phyloP scores from a whole-genome alignment of 2,113 vertebrate genomes.

The Cephalopholis sonnerati region DNA sequence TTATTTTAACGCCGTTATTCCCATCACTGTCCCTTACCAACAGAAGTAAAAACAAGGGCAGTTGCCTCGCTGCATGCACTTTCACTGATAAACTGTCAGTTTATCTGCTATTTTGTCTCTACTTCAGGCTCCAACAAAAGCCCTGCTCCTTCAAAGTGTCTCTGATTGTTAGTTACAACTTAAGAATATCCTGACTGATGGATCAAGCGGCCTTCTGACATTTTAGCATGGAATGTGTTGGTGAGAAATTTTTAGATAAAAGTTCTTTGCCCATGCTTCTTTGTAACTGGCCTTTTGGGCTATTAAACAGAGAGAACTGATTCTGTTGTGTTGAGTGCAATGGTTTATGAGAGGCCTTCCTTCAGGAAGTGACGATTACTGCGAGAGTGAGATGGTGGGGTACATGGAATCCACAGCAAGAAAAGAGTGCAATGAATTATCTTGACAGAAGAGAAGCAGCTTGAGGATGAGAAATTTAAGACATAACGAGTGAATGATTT shows the following conservation, averaged over 20 bases:
- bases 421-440: not conserved
- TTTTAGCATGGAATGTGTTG: not conserved
- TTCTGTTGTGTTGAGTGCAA: constrained; percentile 6
- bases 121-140: not conserved
- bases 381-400: too few species aligned
- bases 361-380: not conserved
- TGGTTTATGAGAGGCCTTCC: constrained; percentile 28
- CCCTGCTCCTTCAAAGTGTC: constrained; percentile 14
- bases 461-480: constrained; percentile 17
- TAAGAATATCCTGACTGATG: constrained; percentile 28
- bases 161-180: constrained; percentile 31
- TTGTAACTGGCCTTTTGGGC: constrained; percentile 36
- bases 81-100: constrained; percentile 10
- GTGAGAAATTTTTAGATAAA: constrained; percentile 32
- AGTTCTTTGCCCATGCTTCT: constrained; percentile 25
- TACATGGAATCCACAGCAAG: too few species aligned
- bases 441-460: constrained; percentile 15
- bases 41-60: not conserved
- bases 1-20: too few species aligned
- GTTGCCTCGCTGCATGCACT: not conserved
- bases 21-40: too few species aligned
- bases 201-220: not conserved
- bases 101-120: constrained; percentile 9
- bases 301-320: constrained; percentile 56
- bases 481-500: constrained; percentile 12